Evolutionary conservation across 1,140 invertebrate genomes (phyloP), one percentile per base, ranked within the genome.

Genomic region (Eubasilissa regina): DNA sequence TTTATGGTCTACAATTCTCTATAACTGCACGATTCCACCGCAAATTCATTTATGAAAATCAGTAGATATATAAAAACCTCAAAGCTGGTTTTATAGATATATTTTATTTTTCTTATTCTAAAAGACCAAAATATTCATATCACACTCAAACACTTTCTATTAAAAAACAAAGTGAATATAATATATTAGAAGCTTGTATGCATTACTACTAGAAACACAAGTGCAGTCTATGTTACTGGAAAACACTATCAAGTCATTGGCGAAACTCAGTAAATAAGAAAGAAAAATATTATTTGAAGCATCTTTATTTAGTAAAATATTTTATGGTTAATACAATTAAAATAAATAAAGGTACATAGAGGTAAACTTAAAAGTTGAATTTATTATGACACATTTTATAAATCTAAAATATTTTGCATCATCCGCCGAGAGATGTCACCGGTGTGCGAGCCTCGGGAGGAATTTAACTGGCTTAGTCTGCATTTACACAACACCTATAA

Each of bases 401-500:
- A 35, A 51, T 74, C 48, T 75, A 73, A 13, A 77, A 81, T 81
- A 81, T 77, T 76, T 76, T 73, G 80, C 64, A 81, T 81, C 77
- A 74, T 81, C 60, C 64, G 77, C 74, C 80, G 77, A 81, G 21
- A 77, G 79, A 73, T 60, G 78, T 60, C 75, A 60, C 70, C 81
- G 53, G 45, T 60, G 55, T 60, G 75, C 60, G 77, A 64, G 35
- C 74, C 70, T 78, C 77, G 25, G 75, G 78, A 77, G 64, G 58
- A 77, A 77, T 75, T 58, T 44, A 58, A 75, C 73, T 56, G 62
- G 70, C 55, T 73, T 80, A 77, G 66, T 82, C 83, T 79, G 84
- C 84, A 83, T 79, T 85, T 84, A 85, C 83, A 85, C 82, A 84
- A 84, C 81, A 85, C 84, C 84, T 85, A 85, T 83, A 85, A 85